Evolutionary conservation across 2,113 vertebrate species (phyloP).

Genomic region (Gopherus flavomarginatus): DNA sequence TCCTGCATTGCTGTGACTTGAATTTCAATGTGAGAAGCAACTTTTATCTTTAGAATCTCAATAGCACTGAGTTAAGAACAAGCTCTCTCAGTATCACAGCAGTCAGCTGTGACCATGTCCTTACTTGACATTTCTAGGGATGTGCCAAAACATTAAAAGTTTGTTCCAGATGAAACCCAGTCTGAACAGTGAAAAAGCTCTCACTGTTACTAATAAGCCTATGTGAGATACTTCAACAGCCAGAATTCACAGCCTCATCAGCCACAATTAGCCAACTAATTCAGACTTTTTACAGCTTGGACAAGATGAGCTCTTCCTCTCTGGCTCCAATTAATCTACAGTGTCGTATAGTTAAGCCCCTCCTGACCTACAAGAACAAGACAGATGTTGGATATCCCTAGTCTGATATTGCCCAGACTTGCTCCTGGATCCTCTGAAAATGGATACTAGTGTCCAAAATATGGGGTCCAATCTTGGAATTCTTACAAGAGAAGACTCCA

Average conservation of each 20-base stretch:
- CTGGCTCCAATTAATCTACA: background rate
- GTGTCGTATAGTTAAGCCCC: background rate
- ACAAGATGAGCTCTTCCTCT: background rate
- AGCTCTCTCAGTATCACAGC: background rate
- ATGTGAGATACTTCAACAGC: background rate
- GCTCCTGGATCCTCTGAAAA: background rate
- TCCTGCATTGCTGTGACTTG: background rate
- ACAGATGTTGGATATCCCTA: background rate
- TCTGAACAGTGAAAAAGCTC: background rate
- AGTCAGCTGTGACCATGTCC: background rate
- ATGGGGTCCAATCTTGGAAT: background rate
- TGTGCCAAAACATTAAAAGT: background rate
- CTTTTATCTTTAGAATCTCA: slow-evolving; percentile 13
- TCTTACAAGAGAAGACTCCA: background rate
- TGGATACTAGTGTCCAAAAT: background rate
- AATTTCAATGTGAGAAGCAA: slow-evolving; percentile 8
- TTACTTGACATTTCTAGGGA: slow-evolving; percentile 3
- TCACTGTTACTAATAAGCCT: background rate
- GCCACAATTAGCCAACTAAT: background rate
- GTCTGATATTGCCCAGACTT: background rate
- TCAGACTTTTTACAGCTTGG: slow-evolving; percentile 22
- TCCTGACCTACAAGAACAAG: background rate
- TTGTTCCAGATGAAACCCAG: background rate
- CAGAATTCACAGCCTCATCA: background rate
- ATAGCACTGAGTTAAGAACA: background rate